phyloP scores from a whole-genome alignment of 2,113 vertebrate species.

The Callaeas wilsoni region DNA sequence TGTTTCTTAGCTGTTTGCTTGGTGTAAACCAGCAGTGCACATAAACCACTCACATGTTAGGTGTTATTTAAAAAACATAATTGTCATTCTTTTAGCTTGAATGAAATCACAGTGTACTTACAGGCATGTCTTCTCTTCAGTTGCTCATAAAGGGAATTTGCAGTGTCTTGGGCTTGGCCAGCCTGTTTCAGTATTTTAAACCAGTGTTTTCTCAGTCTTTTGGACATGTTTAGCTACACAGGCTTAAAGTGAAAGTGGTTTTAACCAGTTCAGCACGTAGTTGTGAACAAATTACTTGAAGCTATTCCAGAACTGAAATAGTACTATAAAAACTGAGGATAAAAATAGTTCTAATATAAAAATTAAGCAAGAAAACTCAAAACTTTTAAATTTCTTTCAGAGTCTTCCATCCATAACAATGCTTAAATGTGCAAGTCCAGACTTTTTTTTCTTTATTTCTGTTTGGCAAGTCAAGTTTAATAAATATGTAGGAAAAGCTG shows the following conservation, averaged over 20 bases:
- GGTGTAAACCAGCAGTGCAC: neutral
- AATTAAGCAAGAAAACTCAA: neutral
- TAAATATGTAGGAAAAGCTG: neutral
- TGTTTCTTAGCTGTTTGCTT: neutral
- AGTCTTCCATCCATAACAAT: neutral
- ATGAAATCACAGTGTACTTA: neutral
- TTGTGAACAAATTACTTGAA: neutral
- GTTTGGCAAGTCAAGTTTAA: neutral
- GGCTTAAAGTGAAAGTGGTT: neutral
- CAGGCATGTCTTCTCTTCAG: neutral
- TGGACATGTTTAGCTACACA: neutral
- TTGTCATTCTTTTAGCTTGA: neutral
- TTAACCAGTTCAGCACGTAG: neutral
- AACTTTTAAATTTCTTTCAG: neutral
- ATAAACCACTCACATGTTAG: fast-evolving
- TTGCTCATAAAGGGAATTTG: neutral
- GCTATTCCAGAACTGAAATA: neutral
- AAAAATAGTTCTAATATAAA: neutral
- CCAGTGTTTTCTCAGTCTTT: neutral
- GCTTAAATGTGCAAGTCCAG: neutral
- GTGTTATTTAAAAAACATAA: neutral
- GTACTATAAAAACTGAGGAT: neutral
- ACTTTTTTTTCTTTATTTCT: neutral
- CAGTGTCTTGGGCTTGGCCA: neutral
- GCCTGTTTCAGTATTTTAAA: neutral